A percentile compares a stretch with the other conserved stretches of the same genome.
phyloP scores from a whole-genome alignment of 2,797 vertebrate genomes.

The Sebastolobus alascanus region DNA sequence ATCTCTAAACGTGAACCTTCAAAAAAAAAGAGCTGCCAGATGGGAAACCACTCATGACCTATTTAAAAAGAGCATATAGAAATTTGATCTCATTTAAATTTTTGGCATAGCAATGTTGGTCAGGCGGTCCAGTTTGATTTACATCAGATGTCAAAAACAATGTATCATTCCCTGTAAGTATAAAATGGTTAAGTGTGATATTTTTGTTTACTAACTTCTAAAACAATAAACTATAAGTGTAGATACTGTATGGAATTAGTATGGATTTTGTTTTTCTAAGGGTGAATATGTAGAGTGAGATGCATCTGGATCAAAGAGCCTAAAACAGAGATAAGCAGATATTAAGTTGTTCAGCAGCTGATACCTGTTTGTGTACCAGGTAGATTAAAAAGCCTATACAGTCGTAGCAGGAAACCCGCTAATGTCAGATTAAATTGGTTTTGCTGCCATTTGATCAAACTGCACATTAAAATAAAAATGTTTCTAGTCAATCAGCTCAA shows the following conservation, averaged over 20 bases:
- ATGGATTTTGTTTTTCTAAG: not conserved
- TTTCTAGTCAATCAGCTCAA: not conserved
- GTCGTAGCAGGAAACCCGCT: not conserved
- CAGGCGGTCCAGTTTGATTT: no score
- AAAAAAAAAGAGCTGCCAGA: no score
- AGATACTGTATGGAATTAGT: not conserved
- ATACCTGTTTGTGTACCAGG: not conserved
- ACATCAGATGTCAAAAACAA: not conserved
- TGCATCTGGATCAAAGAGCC: not conserved
- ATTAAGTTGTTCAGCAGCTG: not conserved
- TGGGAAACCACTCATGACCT: no score
- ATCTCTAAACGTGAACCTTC: no score
- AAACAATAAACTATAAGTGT: not conserved
- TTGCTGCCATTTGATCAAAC: not conserved
- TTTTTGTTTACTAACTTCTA: not conserved
- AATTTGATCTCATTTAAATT: no score
- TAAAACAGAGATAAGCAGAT: not conserved
- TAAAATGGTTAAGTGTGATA: not conserved
- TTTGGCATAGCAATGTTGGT: no score
- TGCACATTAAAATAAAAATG: not conserved
- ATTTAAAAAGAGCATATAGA: no score
- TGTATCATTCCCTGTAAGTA: not conserved
- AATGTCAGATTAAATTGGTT: not conserved
- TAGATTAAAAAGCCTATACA: not conserved
- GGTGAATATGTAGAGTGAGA: not conserved